Conservation (phyloP, 2,797 vertebrate genomes). For the Sardinella longiceps region DNA sequence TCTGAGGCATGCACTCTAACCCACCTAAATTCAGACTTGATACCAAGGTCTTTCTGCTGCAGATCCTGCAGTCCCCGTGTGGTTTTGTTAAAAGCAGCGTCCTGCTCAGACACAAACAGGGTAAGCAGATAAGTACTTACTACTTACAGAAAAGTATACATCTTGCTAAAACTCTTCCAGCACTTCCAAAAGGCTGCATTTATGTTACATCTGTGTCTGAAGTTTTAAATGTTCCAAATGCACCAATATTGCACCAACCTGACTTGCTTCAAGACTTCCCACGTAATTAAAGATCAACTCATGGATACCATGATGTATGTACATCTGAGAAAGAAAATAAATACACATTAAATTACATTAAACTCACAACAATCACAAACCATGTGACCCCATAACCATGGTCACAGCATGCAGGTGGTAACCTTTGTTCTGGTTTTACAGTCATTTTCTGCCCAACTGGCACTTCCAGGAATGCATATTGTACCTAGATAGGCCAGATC, state of each 20-base stretch:
- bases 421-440: not conserved
- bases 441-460: not conserved
- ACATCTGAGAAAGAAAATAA: slow-evolving; percentile 78
- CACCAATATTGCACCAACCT: too few species aligned
- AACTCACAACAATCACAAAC: not conserved
- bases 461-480: not conserved
- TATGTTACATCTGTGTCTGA: not conserved
- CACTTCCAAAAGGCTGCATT: not conserved
- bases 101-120: slow-evolving; percentile 70
- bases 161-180: not conserved
- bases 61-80: slow-evolving; percentile 94
- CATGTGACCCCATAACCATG: not conserved
- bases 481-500: not conserved
- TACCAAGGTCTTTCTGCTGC: slow-evolving; percentile 92
- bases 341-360: not conserved
- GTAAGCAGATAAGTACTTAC: not conserved
- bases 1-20: slow-evolving; percentile 61
- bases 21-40: slow-evolving; percentile 96
- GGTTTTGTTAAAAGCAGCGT: slow-evolving; percentile 95
- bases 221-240: not conserved
- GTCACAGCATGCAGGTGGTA: not conserved
- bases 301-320: slow-evolving; percentile 92
- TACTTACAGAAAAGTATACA: not conserved
- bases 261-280: slow-evolving; percentile 91
- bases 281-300: slow-evolving; percentile 93